Base-by-base conservation (phyloP, 2,797 vertebrate species). In the Centroberyx gerrardi region DNA sequence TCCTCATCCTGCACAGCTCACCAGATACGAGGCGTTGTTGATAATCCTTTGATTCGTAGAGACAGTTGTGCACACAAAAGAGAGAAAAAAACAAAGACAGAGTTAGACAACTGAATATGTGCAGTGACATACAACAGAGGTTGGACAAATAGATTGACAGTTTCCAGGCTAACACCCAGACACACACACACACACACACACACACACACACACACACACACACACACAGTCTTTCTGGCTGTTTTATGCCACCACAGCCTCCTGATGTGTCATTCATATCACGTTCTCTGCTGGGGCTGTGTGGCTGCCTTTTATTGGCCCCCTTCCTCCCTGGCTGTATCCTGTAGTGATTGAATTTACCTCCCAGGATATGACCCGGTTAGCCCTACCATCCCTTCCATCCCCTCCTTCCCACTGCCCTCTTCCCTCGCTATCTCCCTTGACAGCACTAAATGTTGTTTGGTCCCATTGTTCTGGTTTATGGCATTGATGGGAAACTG, bases 321-420 rank as follows among this genome's bases (percentile, higher is more conserved):
- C 56, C 29, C 62, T 78, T 83, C 82, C 78, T 84, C 73, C 40
- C 72, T 36, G 69, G 72, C 85, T 79, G 82, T 82, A 92, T 93
- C 92, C 93, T 88, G 88, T 83, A 78, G 72, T 92, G 89, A 93
- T 93, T 93, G 74, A 91, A 92, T 94, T 93, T 87, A 82, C 80
- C 82, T 89, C 84, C 64, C 82, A 90, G 85, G 88, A 93, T 90
- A 78, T 86, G 86, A 90, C 88, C 82, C 76, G 84, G 17, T 65
- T 60, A 0, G 78, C 74, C 75, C 60, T 18, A 80, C 74, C 62
- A 64, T 82, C 73, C 36, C 72, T 51, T 64, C 62, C 67, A 36
- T 62, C 22, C 52, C 56, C 69, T 74, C 67, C 52, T 44, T 29
- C 33, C 69, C 15, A 3, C 44, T 7, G 31, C 76, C 66, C 56